phyloP scores from a whole-genome alignment of 2,888 invertebrate genomes.

The Branchellion lobata region DNA sequence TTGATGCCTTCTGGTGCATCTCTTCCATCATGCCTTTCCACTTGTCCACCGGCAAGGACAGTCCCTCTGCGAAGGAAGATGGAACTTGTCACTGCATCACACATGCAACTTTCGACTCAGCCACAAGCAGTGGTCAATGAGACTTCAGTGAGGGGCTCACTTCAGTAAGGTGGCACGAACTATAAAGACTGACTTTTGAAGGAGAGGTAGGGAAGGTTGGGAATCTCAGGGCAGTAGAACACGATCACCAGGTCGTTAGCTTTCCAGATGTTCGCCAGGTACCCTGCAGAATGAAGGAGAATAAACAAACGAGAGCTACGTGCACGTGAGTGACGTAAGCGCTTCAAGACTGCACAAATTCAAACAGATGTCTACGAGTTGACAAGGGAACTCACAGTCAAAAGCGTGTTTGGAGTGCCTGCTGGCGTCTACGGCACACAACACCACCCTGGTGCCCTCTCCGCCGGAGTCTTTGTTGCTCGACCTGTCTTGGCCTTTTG shows the following conservation, averaged over 20 bases:
- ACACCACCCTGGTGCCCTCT: constrained; percentile 32
- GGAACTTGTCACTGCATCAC: neutral
- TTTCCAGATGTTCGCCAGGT: constrained; percentile 47
- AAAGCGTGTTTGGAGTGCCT: constrained; percentile 40
- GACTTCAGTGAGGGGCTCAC: too few relatives aligned
- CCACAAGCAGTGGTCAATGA: too few relatives aligned
- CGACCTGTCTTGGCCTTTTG: too few relatives aligned
- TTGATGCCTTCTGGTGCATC: constrained; percentile 45
- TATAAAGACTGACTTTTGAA: constrained; percentile 52
- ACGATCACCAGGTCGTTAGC: constrained; percentile 49
- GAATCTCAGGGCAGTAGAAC: constrained; percentile 51
- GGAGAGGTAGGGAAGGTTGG: constrained; percentile 49
- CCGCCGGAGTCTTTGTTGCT: too few relatives aligned
- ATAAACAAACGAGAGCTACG: neutral
- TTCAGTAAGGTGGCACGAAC: too few relatives aligned
- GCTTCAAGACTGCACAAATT: too few relatives aligned
- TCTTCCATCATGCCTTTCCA: constrained; percentile 51
- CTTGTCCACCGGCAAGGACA: constrained; percentile 50
- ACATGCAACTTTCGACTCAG: neutral
- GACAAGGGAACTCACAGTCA: constrained; percentile 43
- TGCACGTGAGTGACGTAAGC: too few relatives aligned
- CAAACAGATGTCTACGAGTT: too few relatives aligned
- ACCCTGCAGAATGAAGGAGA: constrained; percentile 48
- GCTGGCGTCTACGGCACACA: constrained; percentile 41
- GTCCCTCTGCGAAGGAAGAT: constrained; percentile 46